Base-by-base conservation (phyloP, 1,140 invertebrate species). In the Aethina tumida region DNA sequence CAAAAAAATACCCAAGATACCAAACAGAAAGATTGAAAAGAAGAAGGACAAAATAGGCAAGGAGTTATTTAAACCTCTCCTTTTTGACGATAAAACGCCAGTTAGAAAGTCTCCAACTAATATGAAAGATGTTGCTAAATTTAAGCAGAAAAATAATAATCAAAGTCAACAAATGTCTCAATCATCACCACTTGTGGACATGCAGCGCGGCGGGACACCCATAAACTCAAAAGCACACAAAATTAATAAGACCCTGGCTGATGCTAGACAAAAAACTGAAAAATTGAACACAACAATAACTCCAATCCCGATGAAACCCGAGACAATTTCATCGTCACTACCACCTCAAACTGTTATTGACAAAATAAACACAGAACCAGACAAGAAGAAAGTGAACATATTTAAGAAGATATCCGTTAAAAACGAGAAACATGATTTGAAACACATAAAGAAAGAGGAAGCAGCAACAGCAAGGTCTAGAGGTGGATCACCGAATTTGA, bases 331-430 rank as follows among this genome's bases (percentile, higher is more conserved):
- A n/a, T 33, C 38, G 55, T 55, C 39, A 8, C 46, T 6, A 12
- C 38, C 35, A 16, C 25, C 38, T 24, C 28, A 6, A 19, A 28
- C 45, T 22, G 42, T 65, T 38, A 68, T 79, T 22, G 77, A 76
- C 50, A 84, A 86, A 64, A 57, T 87, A 13, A 70, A 75, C 1
- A 77, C 73, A 2, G 83, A 87, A 58, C 83, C 82, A 1, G 81
- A 87, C 56, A 81, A 77, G 58, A 81, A 78, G 56, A 88, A 88
- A 59, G 59, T 85, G 15, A 87, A 86, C 64, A 84, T 88, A 55
- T 84, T 88, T 49, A 88, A 85, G 55, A 86, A 86, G 63, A 83
- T 87, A 52, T 77, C 80, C 33, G 84, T 83, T 66, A 74, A 76
- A 10, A 84, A 80, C 63, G 62, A 64, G 43, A 71, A 69, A 44